Evolutionary conservation across 1,140 invertebrate genomes (phyloP), one percentile per base, ranked within the genome.

Genomic region (Tetramorium alpestre): DNA sequence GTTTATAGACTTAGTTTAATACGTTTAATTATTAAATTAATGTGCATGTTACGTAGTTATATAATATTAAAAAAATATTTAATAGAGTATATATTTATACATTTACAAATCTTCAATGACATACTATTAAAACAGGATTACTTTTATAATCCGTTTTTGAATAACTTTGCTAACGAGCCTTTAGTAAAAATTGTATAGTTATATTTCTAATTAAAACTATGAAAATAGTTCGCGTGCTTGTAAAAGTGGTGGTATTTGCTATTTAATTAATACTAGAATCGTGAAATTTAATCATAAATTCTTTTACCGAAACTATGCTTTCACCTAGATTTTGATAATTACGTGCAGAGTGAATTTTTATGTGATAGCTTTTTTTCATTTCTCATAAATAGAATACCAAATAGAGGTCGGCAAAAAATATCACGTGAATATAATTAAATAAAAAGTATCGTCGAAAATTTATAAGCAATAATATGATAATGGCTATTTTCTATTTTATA

Each of bases 201-300:
- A 75, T 56, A 75, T 13, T 58, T 58, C 72, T 56, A 56, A 33
- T 38, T 58, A 22, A 22, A 58, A 75, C 54, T 75, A 58, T 33
- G 38, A 54, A 58, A 75, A 56, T 38, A 54, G 72, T 75, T 54
- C 2, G 16, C 72, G n/a, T 75, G 70, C 70, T 33, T 75, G 70
- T 22, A 38, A 38, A 58, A 75, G 54, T 65, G 64, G 18, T 3
- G 64, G 64, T 41, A 65, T 65, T 75, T 28, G 51, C 33, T 5
- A 22, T 58, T 38, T 75, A 58, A 56, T 38, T 44, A 38, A 22
- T 75, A 11, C 38, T 78, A 38, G 56, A 62, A 16, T 62, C 28
- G 58, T 41, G 44, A 65, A 65, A 78, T 51, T 65, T 78, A 47
- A 38, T 64, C 5, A 38, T 65, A 64, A 62, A 78, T 78, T 78